Evolutionary conservation across 2,113 vertebrate species (phyloP).

Genomic region (Cettia cetti): DNA sequence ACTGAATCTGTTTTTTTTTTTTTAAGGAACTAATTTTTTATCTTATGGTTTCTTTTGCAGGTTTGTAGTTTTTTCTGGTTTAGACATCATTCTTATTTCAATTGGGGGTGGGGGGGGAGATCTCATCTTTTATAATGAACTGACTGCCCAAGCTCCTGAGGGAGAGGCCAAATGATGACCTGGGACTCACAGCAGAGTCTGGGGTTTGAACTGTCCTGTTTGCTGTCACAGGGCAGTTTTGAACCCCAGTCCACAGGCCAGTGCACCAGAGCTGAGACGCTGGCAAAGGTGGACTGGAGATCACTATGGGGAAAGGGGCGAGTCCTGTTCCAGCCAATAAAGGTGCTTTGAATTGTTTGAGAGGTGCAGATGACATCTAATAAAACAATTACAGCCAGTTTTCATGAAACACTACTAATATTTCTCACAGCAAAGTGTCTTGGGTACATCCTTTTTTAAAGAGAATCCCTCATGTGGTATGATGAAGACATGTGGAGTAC

Average conservation of each 20-base stretch:
- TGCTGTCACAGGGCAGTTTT: neutral
- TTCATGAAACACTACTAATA: neutral
- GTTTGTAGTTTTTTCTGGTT: neutral
- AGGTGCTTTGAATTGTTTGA: neutral
- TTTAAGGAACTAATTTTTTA: neutral
- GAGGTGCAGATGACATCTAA: neutral
- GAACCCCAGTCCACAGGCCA: neutral
- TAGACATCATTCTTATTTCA: neutral
- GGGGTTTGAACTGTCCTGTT: neutral
- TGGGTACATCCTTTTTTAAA: neutral
- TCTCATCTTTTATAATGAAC: neutral
- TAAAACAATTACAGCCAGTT: neutral
- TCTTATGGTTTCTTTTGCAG: neutral
- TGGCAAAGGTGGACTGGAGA: neutral
- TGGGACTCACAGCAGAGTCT: neutral
- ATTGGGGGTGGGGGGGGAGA: rapidly evolving
- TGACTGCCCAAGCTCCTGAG: neutral
- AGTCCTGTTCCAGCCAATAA: neutral
- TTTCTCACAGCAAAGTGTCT: neutral
- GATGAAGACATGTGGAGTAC: neutral
- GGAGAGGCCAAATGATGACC: neutral
- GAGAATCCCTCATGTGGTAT: neutral
- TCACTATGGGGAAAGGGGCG: rapidly evolving
- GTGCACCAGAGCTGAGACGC: neutral
- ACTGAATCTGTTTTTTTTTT: neutral